Conservation (phyloP, 2,797 vertebrate species). For the Onychomys leucogaster region DNA sequence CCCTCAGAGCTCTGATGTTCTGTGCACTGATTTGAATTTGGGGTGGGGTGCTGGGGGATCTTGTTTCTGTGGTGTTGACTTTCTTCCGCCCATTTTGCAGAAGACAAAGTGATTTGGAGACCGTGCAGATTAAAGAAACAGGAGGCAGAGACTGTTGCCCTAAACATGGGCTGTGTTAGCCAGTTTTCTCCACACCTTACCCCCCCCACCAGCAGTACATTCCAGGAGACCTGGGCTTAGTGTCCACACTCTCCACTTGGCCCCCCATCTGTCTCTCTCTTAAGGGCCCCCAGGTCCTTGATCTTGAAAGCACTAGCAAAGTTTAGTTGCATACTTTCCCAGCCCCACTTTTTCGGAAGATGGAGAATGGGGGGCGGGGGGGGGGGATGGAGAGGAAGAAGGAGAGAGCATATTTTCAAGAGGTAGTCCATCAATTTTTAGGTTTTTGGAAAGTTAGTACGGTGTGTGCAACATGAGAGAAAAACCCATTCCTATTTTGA, state of each 20-base stretch:
- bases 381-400: not conserved
- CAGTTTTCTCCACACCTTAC: not conserved
- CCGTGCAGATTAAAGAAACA: not conserved
- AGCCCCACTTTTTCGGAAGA: not conserved
- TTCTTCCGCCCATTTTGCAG: slow-evolving; percentile 7
- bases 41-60: not conserved
- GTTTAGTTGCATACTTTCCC: not conserved
- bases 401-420: not conserved
- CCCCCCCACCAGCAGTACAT: not conserved
- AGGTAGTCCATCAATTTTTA: not conserved
- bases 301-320: not conserved
- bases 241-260: fast-evolving
- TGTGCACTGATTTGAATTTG: not conserved
- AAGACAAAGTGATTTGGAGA: slow-evolving; percentile 42
- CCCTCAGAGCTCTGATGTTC: slow-evolving; percentile 58
- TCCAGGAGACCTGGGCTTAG: fast-evolving
- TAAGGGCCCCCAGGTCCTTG: not conserved
- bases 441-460: slow-evolving; percentile 22
- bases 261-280: not conserved
- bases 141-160: not conserved
- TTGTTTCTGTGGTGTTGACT: slow-evolving; percentile 53
- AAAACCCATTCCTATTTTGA: slow-evolving; percentile 19
- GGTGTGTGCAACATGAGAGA: not conserved
- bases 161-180: not conserved
- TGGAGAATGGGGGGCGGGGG: not conserved